Evolutionary conservation across 2,113 vertebrate species (phyloP).

Genomic region (Spheniscus mendiculus): DNA sequence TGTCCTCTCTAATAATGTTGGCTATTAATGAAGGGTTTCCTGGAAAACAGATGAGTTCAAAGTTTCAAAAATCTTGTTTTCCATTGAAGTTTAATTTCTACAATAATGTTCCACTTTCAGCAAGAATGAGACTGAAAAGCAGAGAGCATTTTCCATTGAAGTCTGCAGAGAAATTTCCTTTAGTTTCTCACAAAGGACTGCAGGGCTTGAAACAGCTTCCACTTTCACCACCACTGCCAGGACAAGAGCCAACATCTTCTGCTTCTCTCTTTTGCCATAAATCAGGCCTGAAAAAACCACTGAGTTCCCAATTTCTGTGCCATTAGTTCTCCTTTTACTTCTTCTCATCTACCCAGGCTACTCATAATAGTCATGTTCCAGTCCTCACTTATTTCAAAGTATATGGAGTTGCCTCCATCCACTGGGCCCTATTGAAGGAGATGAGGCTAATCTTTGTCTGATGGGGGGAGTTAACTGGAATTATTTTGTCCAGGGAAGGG

Average conservation of each 20-base stretch:
- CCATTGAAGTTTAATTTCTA: conserved; percentile 51
- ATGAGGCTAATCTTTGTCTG: not conserved
- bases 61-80: conserved; percentile 26
- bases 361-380: not conserved
- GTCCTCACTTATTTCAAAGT: not conserved
- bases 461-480: not conserved
- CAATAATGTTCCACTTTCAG: conserved; percentile 46
- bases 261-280: not conserved
- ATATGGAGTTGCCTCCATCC: not conserved
- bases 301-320: not conserved
- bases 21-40: conserved; percentile 43
- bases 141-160: conserved; percentile 41
- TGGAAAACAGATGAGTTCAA: conserved; percentile 42
- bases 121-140: conserved; percentile 19
- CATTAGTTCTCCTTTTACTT: not conserved
- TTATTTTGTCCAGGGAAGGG: not conserved
- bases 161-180: conserved; percentile 32
- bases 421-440: not conserved
- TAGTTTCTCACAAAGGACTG: not conserved
- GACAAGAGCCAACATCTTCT: conserved; percentile 25
- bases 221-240: conserved; percentile 11
- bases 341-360: not conserved
- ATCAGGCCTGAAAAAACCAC: not conserved
- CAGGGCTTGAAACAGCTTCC: not conserved
- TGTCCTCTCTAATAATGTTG: conserved; percentile 6